phyloP scores from a whole-genome alignment of 2,888 invertebrate genomes.

The Ochropleura leucogaster region DNA sequence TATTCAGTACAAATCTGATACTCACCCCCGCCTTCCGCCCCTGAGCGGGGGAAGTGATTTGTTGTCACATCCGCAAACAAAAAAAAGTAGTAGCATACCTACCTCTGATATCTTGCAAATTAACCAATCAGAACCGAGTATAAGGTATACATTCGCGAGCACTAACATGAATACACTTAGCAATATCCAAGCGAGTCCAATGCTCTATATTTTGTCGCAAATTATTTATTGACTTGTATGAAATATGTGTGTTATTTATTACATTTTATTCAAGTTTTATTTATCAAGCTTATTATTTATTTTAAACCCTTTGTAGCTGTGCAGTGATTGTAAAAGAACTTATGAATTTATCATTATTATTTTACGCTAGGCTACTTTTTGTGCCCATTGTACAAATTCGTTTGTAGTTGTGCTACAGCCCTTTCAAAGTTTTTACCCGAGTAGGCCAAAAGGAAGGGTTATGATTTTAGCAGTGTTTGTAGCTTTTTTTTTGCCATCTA shows the following conservation, averaged over 20 bases:
- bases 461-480: not conserved
- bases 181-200: no score
- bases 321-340: not conserved
- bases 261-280: constrained; percentile 15
- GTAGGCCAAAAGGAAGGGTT: not conserved
- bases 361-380: not conserved
- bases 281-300: constrained; percentile 19
- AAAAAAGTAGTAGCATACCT: no score
- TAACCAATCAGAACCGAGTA: not conserved
- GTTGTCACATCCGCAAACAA: no score
- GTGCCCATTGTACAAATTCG: not conserved
- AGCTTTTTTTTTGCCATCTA: not conserved
- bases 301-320: not conserved
- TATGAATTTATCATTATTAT: not conserved
- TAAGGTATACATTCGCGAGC: not conserved
- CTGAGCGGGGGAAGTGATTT: no score
- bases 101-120: not conserved
- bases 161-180: no score
- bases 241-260: constrained; percentile 31
- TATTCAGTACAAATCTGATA: no score
- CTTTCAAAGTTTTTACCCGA: not conserved
- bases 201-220: constrained; percentile 1
- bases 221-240: constrained; percentile 24
- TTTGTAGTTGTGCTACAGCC: not conserved
- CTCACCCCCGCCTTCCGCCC: no score